Conservation (phyloP, 1,140 invertebrate genomes). For the Cherax quadricarinatus region DNA sequence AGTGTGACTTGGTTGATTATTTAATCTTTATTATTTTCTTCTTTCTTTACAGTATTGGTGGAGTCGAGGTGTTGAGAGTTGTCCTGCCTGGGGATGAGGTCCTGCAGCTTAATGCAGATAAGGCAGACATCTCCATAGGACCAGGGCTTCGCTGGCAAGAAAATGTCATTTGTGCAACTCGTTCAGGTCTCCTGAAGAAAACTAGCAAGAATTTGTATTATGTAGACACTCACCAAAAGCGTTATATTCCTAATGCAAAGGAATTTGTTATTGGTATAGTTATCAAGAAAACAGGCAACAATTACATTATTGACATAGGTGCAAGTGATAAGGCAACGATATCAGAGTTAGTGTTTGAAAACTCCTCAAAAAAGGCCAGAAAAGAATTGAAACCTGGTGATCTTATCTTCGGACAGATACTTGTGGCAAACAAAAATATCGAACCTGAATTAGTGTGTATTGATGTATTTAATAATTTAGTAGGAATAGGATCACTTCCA, state of each 20-base stretch:
- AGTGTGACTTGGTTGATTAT: neutral
- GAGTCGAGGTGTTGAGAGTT: constrained; percentile 74
- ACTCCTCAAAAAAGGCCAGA: constrained; percentile 95
- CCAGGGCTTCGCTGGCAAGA: constrained; percentile 87
- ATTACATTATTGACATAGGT: constrained; percentile 88
- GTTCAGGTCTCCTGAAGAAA: constrained; percentile 80
- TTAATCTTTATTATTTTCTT: neutral
- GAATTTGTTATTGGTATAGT: constrained; percentile 93
- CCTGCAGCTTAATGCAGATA: constrained; percentile 76
- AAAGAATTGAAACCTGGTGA: constrained; percentile 81
- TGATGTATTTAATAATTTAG: constrained; percentile 88
- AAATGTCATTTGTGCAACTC: constrained; percentile 85
- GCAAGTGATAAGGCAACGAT: constrained; percentile 89
- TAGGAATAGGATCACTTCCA: constrained; percentile 87
- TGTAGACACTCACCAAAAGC: constrained; percentile 89
- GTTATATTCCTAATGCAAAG: constrained; percentile 88
- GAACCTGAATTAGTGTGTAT: constrained; percentile 96
- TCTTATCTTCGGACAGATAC: constrained; percentile 86
- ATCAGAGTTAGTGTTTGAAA: constrained; percentile 92
- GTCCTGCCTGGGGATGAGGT: constrained; percentile 86
- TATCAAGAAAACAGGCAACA: constrained; percentile 87
- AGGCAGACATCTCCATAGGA: constrained; percentile 86
- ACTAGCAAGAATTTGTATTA: constrained; percentile 80
- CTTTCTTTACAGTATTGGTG: neutral
- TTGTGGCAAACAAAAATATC: constrained; percentile 92